These are phyloP conservation scores for Biston stratarius DNA, from an alignment of 2,888 invertebrate genomes.

Conservation along the genomic window DNA sequence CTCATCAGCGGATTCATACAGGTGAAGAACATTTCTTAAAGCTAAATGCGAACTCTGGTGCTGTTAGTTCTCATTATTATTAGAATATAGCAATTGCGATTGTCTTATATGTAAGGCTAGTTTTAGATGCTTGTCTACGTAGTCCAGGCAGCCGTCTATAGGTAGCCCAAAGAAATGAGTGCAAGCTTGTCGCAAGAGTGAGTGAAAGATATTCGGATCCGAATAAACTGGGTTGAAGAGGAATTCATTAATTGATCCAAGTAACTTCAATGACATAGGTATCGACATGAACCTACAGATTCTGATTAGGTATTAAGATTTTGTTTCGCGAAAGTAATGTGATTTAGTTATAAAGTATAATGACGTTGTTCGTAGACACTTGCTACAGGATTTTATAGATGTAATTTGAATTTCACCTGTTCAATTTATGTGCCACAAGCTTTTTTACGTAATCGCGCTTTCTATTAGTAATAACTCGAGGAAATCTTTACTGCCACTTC, in stretches of 20 bases:
- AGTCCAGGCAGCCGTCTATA: too few species aligned
- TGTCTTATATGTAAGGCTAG: slow-evolving; percentile 2
- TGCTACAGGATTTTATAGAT: slow-evolving; percentile 38
- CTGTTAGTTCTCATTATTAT: slow-evolving; percentile 3
- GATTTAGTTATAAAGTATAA: slow-evolving; percentile 39
- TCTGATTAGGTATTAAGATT: slow-evolving; percentile 20
- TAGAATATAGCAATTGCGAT: slow-evolving; percentile 34
- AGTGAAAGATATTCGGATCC: slow-evolving; percentile 37
- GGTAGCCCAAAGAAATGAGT: not conserved
- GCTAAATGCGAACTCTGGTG: slow-evolving; percentile 27
- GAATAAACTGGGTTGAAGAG: slow-evolving; percentile 21
- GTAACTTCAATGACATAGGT: not conserved
- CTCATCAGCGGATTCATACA: slow-evolving; percentile 99
- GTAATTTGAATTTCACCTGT: slow-evolving; percentile 47
- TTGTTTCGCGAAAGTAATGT: slow-evolving; percentile 41
- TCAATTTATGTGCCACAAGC: slow-evolving; percentile 56
- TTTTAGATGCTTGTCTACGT: not conserved
- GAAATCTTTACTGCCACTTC: slow-evolving; percentile 42
- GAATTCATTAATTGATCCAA: slow-evolving; percentile 14
- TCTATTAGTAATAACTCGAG: slow-evolving; percentile 48
- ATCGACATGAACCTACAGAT: slow-evolving; percentile 12
- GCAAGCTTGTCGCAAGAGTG: slow-evolving; percentile 18
- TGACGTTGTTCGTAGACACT: slow-evolving; percentile 40
- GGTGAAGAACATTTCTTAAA: slow-evolving; percentile 85
- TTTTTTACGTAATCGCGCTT: slow-evolving; percentile 52